Conservation (phyloP, 2,113 vertebrate genomes). For the Glareola pratincola region DNA sequence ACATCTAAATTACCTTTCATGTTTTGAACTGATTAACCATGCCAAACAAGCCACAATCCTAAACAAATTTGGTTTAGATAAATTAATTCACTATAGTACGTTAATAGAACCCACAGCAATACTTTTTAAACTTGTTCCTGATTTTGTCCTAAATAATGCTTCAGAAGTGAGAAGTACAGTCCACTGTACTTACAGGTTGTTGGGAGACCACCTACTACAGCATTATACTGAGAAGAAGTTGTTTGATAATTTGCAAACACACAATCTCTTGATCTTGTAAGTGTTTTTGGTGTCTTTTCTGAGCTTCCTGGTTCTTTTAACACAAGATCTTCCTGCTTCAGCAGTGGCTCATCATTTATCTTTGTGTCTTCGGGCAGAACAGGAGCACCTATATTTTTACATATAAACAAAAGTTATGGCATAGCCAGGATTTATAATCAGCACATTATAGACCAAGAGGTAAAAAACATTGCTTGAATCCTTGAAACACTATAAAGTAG, state of each 20-base stretch:
- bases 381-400: constrained; percentile 5
- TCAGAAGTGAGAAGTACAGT: background rate
- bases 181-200: constrained; percentile 68
- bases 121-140: background rate
- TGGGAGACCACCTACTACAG: constrained; percentile 46
- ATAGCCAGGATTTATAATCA: background rate
- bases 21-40: background rate
- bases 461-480: background rate
- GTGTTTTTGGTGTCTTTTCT: constrained; percentile 64
- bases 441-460: background rate
- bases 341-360: constrained; percentile 8
- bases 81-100: background rate
- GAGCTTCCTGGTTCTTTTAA: constrained; percentile 66
- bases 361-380: background rate
- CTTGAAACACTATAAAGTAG: background rate
- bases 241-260: constrained; percentile 72
- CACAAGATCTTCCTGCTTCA: constrained; percentile 72
- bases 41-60: background rate
- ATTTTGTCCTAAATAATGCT: background rate
- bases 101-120: background rate
- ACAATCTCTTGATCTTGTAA: constrained; percentile 45
- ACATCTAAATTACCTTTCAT: background rate
- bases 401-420: constrained; percentile 10
- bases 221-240: constrained; percentile 77
- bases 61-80: background rate